Base-by-base conservation (phyloP, 2,888 invertebrate species). In the Galerucella calmariensis region DNA sequence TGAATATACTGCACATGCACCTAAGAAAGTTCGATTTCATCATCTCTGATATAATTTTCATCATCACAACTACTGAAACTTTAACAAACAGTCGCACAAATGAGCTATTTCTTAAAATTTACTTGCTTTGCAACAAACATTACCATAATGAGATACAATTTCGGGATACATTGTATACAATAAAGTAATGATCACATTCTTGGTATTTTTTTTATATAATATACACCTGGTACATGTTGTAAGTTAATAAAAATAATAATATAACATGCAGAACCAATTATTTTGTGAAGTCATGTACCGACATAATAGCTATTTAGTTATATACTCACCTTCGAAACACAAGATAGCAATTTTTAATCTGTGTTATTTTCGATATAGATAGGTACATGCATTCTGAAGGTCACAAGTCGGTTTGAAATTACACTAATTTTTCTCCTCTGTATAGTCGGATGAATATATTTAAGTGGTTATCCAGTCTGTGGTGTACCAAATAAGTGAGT, bases 271-370 rank as follows among this genome's bases (percentile, higher is more conserved):
- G 16, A 62, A 27, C n/a, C 61, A 41, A 62, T 27, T 61, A 61
- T 35, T 62, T 62, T 41, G 35, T 62, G 41, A 35, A 35, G 14
- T 41, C 12, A 62, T 62, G 12, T 62, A 27, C 6, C 27, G 6
- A 41, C 41, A 27, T 62, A 62, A 62, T n/a, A n/a, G n/a, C n/a
- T n/a, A n/a, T n/a, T n/a, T 62, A 35, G 35, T 62, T 27, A 41
- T 62, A 62, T 27, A 62, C n/a, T 62, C 41, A 62, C 41, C 61
- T 62, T 62, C 41, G n/a, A 27, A 51, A 20, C 14, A 59, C 16
- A 27, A 27, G 24, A 14, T 59, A 27, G 41, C 14, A 62, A 41
- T 62, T 62, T 58, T 62, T 62, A 8, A 62, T 62, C 35, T 12
- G 61, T 62, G 20, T 20, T 16, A 14, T 16, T 41, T 62, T 62